Evolutionary conservation across 2,797 vertebrate species (phyloP).

Genomic region (Limosa lapponica): DNA sequence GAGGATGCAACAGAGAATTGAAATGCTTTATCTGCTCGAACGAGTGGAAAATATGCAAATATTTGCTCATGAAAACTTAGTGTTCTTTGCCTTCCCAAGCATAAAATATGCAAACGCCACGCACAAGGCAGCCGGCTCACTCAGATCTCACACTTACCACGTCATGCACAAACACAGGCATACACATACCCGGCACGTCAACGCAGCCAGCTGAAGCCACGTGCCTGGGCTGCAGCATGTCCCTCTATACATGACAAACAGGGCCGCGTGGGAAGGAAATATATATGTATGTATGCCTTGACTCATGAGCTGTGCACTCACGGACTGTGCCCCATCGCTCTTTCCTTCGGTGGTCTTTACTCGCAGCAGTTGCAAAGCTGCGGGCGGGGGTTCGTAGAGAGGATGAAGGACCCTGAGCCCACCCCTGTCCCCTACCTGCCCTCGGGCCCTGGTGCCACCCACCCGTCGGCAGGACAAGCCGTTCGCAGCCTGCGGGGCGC

Average conservation of each 20-base stretch:
- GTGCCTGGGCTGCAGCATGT: not conserved
- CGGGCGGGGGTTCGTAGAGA: not conserved
- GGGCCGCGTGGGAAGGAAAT: not conserved
- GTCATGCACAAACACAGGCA: not conserved
- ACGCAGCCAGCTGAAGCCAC: not conserved
- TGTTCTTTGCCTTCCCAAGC: slow-evolving; percentile 50
- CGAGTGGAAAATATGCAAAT: slow-evolving; percentile 73
- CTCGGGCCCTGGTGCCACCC: not conserved
- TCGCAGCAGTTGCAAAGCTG: not conserved
- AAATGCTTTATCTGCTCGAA: slow-evolving; percentile 59
- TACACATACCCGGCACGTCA: not conserved
- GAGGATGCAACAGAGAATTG: not conserved
- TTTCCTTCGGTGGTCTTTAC: not conserved
- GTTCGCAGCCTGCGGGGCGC: not conserved
- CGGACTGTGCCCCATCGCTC: not conserved
- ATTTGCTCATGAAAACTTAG: slow-evolving; percentile 69
- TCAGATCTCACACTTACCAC: not conserved
- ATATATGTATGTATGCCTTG: rapidly evolving
- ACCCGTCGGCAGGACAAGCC: too few relatives aligned
- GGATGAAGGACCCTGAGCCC: not conserved
- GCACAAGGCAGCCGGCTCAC: not conserved
- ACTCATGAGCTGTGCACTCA: rapidly evolving
- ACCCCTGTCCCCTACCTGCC: not conserved
- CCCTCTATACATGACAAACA: not conserved
- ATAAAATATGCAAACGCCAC: slow-evolving; percentile 31